Evolutionary conservation across 2,888 invertebrate species (phyloP).

Genomic region (Slavum lentiscoides): DNA sequence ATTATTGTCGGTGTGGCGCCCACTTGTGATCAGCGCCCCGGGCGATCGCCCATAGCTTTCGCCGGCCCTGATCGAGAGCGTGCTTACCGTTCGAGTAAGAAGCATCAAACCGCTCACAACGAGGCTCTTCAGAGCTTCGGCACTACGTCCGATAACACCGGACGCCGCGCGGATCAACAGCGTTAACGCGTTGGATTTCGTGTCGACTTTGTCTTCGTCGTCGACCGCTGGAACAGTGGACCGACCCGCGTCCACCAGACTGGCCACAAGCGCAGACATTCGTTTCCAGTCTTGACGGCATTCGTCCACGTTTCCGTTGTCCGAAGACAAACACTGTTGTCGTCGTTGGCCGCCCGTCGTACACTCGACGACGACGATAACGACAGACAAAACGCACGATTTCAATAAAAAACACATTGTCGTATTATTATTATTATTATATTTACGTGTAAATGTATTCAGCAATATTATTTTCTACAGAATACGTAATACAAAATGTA

Average conservation of each 20-base stretch:
- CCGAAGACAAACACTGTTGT: conserved; percentile 14
- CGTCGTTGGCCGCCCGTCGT: background rate
- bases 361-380: background rate
- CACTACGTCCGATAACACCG: conserved; percentile 17
- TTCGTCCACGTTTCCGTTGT: background rate
- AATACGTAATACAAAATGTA: background rate
- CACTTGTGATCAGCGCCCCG: too few species aligned
- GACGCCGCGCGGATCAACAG: conserved; percentile 30
- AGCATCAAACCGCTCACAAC: conserved; percentile 38
- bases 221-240: background rate
- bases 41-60: too few species aligned
- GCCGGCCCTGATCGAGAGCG: too few species aligned
- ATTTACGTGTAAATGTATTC: background rate
- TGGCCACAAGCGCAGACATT: conserved; percentile 39
- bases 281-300: conserved; percentile 24
- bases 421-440: background rate
- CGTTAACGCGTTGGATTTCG: conserved; percentile 27
- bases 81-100: conserved; percentile 30
- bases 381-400: background rate
- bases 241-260: conserved; percentile 7
- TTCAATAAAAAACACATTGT: conserved; percentile 34
- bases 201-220: background rate
- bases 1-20: too few species aligned
- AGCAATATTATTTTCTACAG: background rate
- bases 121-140: conserved; percentile 9